Conservation (phyloP, 2,797 vertebrate genomes). For the Dicrostonyx torquatus region DNA sequence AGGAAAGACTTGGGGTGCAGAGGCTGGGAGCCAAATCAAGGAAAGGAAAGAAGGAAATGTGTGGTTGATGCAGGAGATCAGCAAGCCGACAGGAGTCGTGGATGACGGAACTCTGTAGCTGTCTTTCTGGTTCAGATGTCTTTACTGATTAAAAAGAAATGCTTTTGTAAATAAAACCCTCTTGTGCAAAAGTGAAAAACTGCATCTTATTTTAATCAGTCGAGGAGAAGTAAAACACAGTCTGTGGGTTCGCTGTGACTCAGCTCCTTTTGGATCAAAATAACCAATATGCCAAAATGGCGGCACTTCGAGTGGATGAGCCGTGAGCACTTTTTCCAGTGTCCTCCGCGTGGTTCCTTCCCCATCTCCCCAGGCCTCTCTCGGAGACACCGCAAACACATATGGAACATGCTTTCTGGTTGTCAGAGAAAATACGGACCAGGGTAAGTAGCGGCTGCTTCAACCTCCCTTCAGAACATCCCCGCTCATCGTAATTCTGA, state of each 20-base stretch:
- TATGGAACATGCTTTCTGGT: background rate
- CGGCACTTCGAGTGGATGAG: background rate
- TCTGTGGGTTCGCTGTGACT: background rate
- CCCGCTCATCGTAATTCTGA: background rate
- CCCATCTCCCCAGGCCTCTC: background rate
- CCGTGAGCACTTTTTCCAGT: background rate
- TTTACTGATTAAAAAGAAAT: background rate
- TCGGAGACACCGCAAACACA: background rate
- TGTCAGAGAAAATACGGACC: background rate
- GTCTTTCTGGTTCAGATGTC: background rate
- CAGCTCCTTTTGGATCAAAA: background rate
- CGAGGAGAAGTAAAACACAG: background rate
- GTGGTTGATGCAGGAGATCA: too few relatives aligned
- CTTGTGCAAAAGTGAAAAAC: background rate
- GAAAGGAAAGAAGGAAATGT: background rate
- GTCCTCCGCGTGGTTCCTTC: background rate
- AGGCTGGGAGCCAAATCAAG: background rate
- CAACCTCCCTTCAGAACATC: background rate
- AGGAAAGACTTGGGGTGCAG: background rate
- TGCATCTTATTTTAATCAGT: background rate
- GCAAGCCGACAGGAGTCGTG: fast-evolving
- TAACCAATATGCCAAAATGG: background rate
- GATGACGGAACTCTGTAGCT: background rate
- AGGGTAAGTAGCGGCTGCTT: fast-evolving
- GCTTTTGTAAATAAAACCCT: background rate